These are phyloP conservation scores for Falcunculus frontatus DNA, from an alignment of 2,113 vertebrate species.

Conservation along the genomic window DNA sequence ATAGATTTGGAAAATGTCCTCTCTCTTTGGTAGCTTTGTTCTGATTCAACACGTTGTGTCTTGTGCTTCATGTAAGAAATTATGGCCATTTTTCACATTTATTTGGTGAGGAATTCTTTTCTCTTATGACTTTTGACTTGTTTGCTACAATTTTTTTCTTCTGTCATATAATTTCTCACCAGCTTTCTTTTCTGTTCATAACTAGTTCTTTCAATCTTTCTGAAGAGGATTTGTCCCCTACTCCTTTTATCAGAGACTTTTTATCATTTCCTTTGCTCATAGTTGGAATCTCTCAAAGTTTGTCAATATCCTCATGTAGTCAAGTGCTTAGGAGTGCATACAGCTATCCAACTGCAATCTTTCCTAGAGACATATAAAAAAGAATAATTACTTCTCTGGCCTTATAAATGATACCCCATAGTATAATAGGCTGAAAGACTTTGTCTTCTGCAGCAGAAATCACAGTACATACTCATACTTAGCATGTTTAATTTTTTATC, in stretches of 20 bases:
- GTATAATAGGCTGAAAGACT: not conserved
- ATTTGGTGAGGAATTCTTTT: not conserved
- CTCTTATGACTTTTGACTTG: not conserved
- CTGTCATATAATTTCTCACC: not conserved
- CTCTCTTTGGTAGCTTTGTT: not conserved
- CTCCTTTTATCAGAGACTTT: not conserved
- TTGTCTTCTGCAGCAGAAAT: not conserved
- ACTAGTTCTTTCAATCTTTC: not conserved
- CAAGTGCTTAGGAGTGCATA: not conserved
- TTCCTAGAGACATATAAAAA: not conserved
- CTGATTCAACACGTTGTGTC: not conserved
- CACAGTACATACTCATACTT: not conserved
- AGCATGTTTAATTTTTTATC: conserved; percentile 44
- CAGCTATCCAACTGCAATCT: not conserved
- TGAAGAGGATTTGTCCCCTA: not conserved
- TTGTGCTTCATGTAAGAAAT: not conserved
- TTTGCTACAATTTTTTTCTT: not conserved
- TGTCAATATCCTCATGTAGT: not conserved
- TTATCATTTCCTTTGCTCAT: not conserved
- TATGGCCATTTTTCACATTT: not conserved
- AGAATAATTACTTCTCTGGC: not conserved
- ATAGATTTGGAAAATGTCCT: not conserved
- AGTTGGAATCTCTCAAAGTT: not conserved
- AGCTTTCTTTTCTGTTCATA: not conserved
- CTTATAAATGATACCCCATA: not conserved